phyloP scores from a whole-genome alignment of 2,113 vertebrate genomes.

The Scomber japonicus region DNA sequence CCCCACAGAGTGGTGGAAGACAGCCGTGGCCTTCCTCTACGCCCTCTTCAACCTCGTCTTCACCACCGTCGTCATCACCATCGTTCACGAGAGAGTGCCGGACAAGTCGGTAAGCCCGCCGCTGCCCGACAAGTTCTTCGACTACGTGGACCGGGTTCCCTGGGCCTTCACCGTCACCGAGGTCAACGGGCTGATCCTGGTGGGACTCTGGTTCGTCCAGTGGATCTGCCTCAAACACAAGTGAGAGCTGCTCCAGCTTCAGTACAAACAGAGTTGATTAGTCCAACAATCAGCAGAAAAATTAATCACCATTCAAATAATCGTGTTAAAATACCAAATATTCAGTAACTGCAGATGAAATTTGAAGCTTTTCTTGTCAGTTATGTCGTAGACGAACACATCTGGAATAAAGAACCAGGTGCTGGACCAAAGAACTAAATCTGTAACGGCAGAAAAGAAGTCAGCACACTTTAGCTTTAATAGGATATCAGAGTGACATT shows the following conservation, averaged over 20 bases:
- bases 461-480: too few relatives aligned
- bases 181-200: constrained; percentile 94
- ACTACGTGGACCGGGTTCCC: constrained; percentile 93
- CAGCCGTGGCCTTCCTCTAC: constrained; percentile 93
- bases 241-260: constrained; percentile 78
- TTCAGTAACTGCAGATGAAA: neutral
- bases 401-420: too few relatives aligned
- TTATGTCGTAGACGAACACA: too few relatives aligned
- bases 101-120: constrained; percentile 94
- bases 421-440: too few relatives aligned
- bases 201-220: constrained; percentile 92
- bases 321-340: too few relatives aligned
- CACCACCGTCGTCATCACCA: constrained; percentile 95
- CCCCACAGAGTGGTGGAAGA: constrained; percentile 98
- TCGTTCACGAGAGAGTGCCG: constrained; percentile 96
- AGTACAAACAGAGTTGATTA: too few relatives aligned
- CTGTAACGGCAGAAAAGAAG: too few relatives aligned
- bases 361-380: too few relatives aligned
- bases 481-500: too few relatives aligned
- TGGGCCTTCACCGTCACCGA: constrained; percentile 99
- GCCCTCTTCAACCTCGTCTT: constrained; percentile 92
- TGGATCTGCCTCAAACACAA: constrained; percentile 95
- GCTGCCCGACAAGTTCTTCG: constrained; percentile 98
- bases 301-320: too few relatives aligned
- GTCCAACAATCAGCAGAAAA: too few relatives aligned